phyloP scores from a whole-genome alignment of 2,888 invertebrate species.

The Bibio marci region DNA sequence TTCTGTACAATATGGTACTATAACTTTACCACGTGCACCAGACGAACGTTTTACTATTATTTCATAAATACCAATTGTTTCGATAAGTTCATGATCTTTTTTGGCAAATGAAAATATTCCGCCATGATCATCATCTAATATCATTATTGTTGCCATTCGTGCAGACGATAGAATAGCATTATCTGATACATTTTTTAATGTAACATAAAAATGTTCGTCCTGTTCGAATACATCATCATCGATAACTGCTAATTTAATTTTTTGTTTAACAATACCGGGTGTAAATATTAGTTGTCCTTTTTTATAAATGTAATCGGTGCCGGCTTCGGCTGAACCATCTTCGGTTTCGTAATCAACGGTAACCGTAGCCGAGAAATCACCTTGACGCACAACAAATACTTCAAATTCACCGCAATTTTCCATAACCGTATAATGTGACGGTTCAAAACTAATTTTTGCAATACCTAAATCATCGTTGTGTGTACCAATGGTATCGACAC shows the following conservation, averaged over 20 bases:
- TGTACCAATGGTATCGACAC: slow-evolving; percentile 43
- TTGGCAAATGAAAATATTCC: slow-evolving; percentile 89
- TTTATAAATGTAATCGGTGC: slow-evolving; percentile 81
- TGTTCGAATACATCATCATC: slow-evolving; percentile 99
- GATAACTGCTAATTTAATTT: slow-evolving; percentile 80
- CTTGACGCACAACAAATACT: slow-evolving; percentile 70
- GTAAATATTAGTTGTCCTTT: slow-evolving; percentile 74
- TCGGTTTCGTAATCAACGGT: slow-evolving; percentile 88
- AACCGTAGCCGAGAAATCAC: slow-evolving; percentile 60
- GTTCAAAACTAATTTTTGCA: slow-evolving; percentile 51
- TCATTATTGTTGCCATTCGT: slow-evolving; percentile 89
- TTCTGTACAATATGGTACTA: slow-evolving; percentile 74
- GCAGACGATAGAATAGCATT: slow-evolving; percentile 59
- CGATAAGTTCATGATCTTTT: slow-evolving; percentile 69
- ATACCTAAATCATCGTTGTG: slow-evolving; percentile 57
- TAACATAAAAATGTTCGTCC: slow-evolving; percentile 96
- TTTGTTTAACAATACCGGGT: slow-evolving; percentile 75
- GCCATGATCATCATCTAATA: slow-evolving; percentile 97
- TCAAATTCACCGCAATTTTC: slow-evolving; percentile 94
- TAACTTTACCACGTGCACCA: slow-evolving; percentile 85
- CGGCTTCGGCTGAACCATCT: slow-evolving; percentile 94
- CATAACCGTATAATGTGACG: slow-evolving; percentile 95
- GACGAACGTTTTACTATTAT: slow-evolving; percentile 77
- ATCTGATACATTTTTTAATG: slow-evolving; percentile 55
- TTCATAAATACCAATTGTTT: slow-evolving; percentile 77